Conservation (phyloP, 30 jellyfish, hydroid and myxozoan species). For the Cassiopea andromeda region DNA sequence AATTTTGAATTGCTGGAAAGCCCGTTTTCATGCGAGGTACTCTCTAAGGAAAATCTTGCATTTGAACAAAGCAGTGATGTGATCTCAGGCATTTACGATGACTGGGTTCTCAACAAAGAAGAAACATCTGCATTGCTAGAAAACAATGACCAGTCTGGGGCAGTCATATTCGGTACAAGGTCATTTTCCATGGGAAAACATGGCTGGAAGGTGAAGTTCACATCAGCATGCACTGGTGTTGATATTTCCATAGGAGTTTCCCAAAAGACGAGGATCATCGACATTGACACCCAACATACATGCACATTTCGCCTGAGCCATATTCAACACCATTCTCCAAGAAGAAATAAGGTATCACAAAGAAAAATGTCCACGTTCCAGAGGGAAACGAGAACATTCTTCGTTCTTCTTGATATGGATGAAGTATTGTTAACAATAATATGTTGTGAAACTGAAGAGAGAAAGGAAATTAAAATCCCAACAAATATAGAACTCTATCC, state of each 20-base stretch:
- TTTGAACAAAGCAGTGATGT: conserved; percentile 37
- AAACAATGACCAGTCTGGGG: conserved; percentile 69
- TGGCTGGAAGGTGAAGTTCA: conserved; percentile 71
- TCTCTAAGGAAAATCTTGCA: conserved; percentile 54
- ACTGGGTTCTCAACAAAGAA: conserved; percentile 69
- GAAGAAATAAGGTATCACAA: conserved; percentile 27
- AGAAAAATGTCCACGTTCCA: conserved; percentile 68
- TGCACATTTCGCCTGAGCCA: conserved; percentile 51
- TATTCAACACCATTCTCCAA: background rate
- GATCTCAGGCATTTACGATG: conserved; percentile 36
- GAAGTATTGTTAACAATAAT: conserved; percentile 46
- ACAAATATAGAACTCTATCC: conserved; percentile 24
- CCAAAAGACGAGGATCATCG: conserved; percentile 65
- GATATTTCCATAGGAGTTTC: conserved; percentile 66
- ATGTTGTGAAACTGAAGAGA: conserved; percentile 67
- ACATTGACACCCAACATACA: conserved; percentile 48
- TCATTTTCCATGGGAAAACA: conserved; percentile 63
- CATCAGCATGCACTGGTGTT: conserved; percentile 73
- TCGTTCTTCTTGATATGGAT: conserved; percentile 56
- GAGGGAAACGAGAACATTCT: conserved; percentile 67
- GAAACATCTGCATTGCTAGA: conserved; percentile 74
- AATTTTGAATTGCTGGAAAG: conserved; percentile 64
- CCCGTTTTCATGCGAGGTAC: conserved; percentile 55
- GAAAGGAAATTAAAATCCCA: conserved; percentile 29
- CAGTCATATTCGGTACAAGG: conserved; percentile 56